Conservation (phyloP, 1,140 invertebrate genomes). For the Eurytemora carolleeae region DNA sequence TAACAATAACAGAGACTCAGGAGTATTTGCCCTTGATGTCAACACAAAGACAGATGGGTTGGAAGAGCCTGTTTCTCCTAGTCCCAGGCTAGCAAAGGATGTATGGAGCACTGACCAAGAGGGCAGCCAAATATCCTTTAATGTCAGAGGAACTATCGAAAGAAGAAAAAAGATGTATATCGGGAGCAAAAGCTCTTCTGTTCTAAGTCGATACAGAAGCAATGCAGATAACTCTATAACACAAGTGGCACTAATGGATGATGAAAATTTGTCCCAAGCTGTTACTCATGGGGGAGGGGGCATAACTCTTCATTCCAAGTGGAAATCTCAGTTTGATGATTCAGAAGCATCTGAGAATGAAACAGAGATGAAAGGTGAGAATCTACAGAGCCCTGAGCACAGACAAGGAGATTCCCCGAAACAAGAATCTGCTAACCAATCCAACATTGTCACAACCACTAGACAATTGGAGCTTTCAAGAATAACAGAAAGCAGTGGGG, state of each 20-base stretch:
- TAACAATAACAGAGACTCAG: background rate
- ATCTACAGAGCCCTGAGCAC: constrained; percentile 45
- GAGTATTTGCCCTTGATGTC: background rate
- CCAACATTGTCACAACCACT: no score
- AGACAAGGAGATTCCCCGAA: no score
- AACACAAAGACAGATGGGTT: background rate
- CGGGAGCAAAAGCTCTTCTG: background rate
- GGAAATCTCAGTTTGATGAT: constrained; percentile 85
- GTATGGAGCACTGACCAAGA: background rate
- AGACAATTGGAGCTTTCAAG: no score
- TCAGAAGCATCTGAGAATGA: constrained; percentile 61
- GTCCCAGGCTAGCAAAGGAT: background rate
- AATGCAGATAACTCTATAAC: constrained; percentile 39
- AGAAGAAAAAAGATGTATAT: background rate
- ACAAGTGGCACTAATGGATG: constrained; percentile 77
- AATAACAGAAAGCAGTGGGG: no score
- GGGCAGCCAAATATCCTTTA: background rate
- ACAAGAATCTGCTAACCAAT: no score
- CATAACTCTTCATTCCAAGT: constrained; percentile 27
- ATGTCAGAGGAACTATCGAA: background rate
- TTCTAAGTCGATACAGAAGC: background rate
- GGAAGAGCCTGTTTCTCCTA: background rate
- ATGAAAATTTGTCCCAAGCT: constrained; percentile 71
- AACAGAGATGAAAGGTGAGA: constrained; percentile 60
- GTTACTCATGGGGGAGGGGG: constrained; percentile 38